phyloP scores from a whole-genome alignment of 2,797 vertebrate genomes.

The Saxicola maurus region DNA sequence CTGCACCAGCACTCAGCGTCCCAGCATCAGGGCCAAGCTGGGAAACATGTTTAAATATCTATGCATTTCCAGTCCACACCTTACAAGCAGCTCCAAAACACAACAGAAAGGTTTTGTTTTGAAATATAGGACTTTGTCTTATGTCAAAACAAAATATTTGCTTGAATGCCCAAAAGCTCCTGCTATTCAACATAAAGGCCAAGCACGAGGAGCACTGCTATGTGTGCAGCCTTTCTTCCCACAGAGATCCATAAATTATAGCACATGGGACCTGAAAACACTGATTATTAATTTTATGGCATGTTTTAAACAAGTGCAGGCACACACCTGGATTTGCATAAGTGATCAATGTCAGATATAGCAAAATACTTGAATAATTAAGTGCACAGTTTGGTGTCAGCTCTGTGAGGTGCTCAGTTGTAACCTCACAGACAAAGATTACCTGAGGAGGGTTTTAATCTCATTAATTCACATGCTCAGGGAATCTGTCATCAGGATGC shows the following conservation, averaged over 20 bases:
- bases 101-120: background rate
- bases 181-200: background rate
- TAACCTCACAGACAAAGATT: background rate
- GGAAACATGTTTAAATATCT: background rate
- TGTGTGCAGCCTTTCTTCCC: background rate
- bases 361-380: background rate
- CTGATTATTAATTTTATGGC: background rate
- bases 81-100: background rate
- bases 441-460: background rate
- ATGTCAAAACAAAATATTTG: background rate
- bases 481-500: background rate
- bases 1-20: fast-evolving
- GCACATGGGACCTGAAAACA: background rate
- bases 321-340: background rate
- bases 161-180: background rate
- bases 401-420: background rate
- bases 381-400: background rate
- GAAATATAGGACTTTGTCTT: background rate
- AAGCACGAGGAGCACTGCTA: background rate
- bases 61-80: background rate
- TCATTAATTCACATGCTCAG: background rate
- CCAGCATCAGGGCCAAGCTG: background rate
- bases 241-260: background rate
- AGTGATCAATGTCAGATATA: background rate
- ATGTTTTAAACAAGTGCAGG: background rate